Percentiles rank a stretch among this genome's conserved stretches.
Evolutionary conservation across 2,797 vertebrate species (phyloP).

Genomic region (Sebastes elongatus): DNA sequence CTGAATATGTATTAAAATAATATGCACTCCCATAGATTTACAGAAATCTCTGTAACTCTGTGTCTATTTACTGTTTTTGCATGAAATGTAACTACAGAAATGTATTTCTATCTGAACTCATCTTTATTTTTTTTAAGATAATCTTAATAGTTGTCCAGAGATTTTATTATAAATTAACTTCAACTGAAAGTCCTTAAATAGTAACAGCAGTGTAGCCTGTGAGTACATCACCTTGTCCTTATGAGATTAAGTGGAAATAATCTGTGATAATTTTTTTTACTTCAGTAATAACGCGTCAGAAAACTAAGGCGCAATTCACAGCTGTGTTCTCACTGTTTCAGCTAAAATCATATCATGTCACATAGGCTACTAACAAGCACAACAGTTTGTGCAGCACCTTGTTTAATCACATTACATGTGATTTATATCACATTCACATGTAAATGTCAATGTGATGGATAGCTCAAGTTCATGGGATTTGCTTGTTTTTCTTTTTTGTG

Average conservation of each 20-base stretch:
- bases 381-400: neutral
- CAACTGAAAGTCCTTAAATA: neutral
- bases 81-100: neutral
- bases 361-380: neutral
- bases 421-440: neutral
- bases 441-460: neutral
- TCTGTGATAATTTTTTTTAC: neutral
- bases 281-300: neutral
- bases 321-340: neutral
- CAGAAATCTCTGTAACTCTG: neutral
- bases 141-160: neutral
- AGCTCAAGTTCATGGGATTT: too few species aligned
- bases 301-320: neutral
- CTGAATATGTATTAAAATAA: neutral
- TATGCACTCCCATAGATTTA: neutral
- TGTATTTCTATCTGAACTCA: neutral
- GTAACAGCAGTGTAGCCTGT: neutral
- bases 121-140: neutral
- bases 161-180: neutral
- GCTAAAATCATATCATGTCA: neutral
- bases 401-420: neutral
- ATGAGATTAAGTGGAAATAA: neutral
- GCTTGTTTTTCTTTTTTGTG: too few species aligned
- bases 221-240: too few species aligned
- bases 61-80: neutral